phyloP scores from a whole-genome alignment of 2,888 invertebrate genomes.

The Xiphydria camelus region DNA sequence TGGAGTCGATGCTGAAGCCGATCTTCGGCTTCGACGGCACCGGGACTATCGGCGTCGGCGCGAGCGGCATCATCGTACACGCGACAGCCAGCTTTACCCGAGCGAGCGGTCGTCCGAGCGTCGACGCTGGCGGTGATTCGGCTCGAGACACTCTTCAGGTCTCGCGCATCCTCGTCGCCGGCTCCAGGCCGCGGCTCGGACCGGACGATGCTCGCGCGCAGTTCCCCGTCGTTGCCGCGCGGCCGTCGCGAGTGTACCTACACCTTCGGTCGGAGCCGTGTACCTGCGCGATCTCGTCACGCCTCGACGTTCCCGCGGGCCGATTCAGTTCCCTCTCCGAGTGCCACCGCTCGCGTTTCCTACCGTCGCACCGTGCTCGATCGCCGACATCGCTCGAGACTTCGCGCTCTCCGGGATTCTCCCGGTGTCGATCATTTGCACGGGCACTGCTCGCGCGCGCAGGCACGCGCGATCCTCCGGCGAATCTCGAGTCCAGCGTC shows the following conservation, averaged over 20 bases:
- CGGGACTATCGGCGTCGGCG: constrained; percentile 90
- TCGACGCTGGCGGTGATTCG: not conserved
- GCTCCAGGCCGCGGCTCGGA: constrained; percentile 8
- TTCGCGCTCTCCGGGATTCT: constrained; percentile 3
- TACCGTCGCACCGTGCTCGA: no score
- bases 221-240: no score
- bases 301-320: no score
- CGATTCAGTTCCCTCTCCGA: no score
- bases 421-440: constrained; percentile 11
- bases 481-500: not conserved
- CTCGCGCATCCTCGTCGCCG: constrained; percentile 9
- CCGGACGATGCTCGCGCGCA: not conserved
- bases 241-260: no score
- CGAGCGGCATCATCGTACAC: constrained; percentile 88
- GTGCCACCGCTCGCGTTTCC: no score
- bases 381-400: no score
- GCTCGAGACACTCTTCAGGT: not conserved
- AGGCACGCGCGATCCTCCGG: constrained; percentile 2
- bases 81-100: constrained; percentile 24
- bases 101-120: not conserved
- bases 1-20: constrained; percentile 93
- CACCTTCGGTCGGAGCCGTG: no score
- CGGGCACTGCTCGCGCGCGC: constrained; percentile 20
- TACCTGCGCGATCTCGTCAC: no score
- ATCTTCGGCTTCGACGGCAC: constrained; percentile 92